Percentiles rank a stretch among this genome's conserved stretches.
These are phyloP conservation scores for Heteromyza rotundicornis DNA, from an alignment of 2,888 invertebrate species.

Conservation along the genomic window DNA sequence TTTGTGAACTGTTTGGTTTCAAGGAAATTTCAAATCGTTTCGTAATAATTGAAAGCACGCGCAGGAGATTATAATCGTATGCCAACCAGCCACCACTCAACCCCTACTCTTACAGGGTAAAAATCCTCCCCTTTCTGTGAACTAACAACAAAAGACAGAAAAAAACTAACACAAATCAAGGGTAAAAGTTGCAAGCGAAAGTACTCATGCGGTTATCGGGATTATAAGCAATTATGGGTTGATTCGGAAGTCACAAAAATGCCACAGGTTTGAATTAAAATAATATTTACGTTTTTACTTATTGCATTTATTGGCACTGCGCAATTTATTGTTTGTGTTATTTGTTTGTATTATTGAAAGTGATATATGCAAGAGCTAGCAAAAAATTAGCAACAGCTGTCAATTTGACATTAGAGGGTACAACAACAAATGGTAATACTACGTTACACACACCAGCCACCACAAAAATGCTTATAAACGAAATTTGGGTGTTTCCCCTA, in stretches of 20 bases:
- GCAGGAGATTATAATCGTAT: slow-evolving; percentile 37
- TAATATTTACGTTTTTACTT: neutral
- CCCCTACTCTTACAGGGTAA: too few species aligned
- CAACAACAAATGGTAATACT: neutral
- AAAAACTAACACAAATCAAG: neutral
- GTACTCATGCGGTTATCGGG: neutral
- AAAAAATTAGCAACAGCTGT: slow-evolving; percentile 6
- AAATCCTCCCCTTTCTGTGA: too few species aligned
- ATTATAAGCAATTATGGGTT: neutral
- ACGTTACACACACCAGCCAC: neutral
- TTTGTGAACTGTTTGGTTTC: slow-evolving; percentile 1
- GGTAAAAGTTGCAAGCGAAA: neutral
- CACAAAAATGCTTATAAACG: neutral
- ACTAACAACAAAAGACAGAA: neutral
- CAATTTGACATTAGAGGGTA: neutral
- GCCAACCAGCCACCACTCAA: too few species aligned
- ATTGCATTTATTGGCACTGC: neutral
- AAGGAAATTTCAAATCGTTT: slow-evolving; percentile 33
- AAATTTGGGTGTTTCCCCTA: neutral
- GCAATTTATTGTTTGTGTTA: neutral
- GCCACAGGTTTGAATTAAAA: neutral
- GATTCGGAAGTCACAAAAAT: too few species aligned
- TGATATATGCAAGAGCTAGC: neutral
- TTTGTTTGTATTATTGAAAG: neutral
- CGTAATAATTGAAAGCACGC: slow-evolving; percentile 49